Evolutionary conservation across 2,888 invertebrate species (phyloP), one percentile per base, ranked within the genome.

Genomic region (Gasteruption jaculator): DNA sequence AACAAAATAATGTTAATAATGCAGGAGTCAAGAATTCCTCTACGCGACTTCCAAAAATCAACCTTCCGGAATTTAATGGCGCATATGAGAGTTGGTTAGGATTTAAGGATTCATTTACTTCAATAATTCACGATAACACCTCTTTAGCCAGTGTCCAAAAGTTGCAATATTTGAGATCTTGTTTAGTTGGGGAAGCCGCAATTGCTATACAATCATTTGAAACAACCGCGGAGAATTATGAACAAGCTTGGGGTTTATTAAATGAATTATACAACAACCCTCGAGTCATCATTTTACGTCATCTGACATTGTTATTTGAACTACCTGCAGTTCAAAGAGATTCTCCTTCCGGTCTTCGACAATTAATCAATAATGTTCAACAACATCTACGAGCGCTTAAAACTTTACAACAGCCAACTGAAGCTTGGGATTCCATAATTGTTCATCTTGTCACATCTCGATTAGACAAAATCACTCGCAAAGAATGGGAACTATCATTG

Each of bases 61-160:
- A 38, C 21, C 22, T 49, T 10, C 51, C 49, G 7, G 43, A 26
- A 34, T 51, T 51, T 32, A 41, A 51, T 33, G 49, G 46, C 8
- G 14, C n/a, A 26, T 45, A 37, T 16, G 41, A 46, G 7, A 18
- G 36, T 12, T 50, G 49, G 52, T 19, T 42, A 3, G 15, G 33
- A n/a, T 54, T 52, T 30, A 14, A 24, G 1, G 49, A 53, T 35
- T 16, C 41, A n/a, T 53, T 51, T 38, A 45, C 24, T 10, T 38
- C 48, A n/a, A 20, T 54, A 12, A 45, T 51, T 8, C 30, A 53
- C 20, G 19, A 34, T 14, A 50, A 53, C 41, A 32, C 31, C 3
- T 35, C 43, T 10, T 29, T 51, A 20, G 21, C 45, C 12, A 22
- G 40, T 14, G 48, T 45, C 4, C 46, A 48, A 39, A 52, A 53